Evolutionary conservation across 2,113 vertebrate species (phyloP), one percentile per base, ranked within the genome.

Genomic region (Tachycineta bicolor): DNA sequence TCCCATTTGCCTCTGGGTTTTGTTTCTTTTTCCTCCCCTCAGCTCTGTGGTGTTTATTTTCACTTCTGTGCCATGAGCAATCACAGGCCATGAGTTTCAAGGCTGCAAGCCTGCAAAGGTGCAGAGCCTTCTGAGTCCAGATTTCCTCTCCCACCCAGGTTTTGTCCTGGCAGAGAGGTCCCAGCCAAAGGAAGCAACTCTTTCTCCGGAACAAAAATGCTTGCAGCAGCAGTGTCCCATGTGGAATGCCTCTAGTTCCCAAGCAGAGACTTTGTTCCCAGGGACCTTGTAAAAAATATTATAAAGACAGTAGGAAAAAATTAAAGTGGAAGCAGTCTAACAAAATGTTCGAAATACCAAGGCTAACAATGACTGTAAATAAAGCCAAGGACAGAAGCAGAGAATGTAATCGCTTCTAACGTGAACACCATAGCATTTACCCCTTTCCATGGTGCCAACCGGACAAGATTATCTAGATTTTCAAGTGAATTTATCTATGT

Each of bases 321-420:
- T 13, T 29, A 64, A 8, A 14, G 44, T 81, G 56, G 29, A 88
- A 63, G 31, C 22, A 90, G 25, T 13, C 31, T 56, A 70, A 83
- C 17, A 93, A 92, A 96, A 70, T 80, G 65, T 86, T 86, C 84
- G 63, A 90, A 92, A 80, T 83, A 69, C 20, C 9, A 28, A 64
- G 52, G 55, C 68, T 86, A 41, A n/a, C 70, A 65, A 73, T 53
- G 24, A 73, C 79, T 88, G 44, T 81, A 93, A 92, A 93, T 82
- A 86, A 77, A 21, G 39, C 16, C 90, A 65, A 80, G 19, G 46
- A 77, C 50, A 86, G 71, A 93, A 83, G 39, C 1, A 56, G 59
- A 90, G 55, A 83, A 84, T 49, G 50, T 9, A 83, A 81, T 77
- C 88, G 34, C 55, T 92, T 89, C 55, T 74, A 56, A 77, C 58